phyloP scores from a whole-genome alignment of 1,140 invertebrate species.

The Aphis craccivora region DNA sequence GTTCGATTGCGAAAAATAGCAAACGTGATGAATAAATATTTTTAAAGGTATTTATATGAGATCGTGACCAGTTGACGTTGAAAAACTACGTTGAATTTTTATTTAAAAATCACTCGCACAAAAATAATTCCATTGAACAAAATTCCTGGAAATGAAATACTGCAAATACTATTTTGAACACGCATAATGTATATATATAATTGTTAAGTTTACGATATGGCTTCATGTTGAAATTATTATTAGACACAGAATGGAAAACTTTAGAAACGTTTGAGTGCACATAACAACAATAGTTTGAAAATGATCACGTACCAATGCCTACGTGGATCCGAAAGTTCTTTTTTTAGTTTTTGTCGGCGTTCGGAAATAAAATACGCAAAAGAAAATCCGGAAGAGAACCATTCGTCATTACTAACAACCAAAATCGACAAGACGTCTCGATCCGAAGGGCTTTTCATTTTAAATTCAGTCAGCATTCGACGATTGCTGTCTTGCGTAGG shows the following conservation, averaged over 20 bases:
- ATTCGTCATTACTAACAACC: constrained; percentile 11
- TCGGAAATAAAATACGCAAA: neutral
- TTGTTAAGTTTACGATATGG: neutral
- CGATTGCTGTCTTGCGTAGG: neutral
- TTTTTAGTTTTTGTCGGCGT: neutral
- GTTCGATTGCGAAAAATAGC: neutral
- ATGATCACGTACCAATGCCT: neutral
- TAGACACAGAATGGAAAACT: neutral
- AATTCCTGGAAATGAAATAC: no score
- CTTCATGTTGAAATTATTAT: neutral
- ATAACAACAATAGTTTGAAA: constrained; percentile 10
- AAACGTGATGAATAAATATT: neutral
- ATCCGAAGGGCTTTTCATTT: neutral
- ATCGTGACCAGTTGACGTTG: neutral
- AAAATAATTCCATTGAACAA: neutral
- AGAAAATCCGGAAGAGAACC: neutral
- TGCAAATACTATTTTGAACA: no score
- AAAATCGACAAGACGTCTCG: neutral
- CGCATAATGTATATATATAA: neutral
- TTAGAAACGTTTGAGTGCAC: neutral
- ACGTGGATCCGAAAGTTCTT: neutral
- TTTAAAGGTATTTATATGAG: neutral
- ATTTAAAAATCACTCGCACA: neutral
- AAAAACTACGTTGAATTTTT: neutral
- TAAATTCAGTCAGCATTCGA: neutral